These are phyloP conservation scores for Alectura lathami DNA, from an alignment of 2,113 vertebrate species.

Conservation along the genomic window DNA sequence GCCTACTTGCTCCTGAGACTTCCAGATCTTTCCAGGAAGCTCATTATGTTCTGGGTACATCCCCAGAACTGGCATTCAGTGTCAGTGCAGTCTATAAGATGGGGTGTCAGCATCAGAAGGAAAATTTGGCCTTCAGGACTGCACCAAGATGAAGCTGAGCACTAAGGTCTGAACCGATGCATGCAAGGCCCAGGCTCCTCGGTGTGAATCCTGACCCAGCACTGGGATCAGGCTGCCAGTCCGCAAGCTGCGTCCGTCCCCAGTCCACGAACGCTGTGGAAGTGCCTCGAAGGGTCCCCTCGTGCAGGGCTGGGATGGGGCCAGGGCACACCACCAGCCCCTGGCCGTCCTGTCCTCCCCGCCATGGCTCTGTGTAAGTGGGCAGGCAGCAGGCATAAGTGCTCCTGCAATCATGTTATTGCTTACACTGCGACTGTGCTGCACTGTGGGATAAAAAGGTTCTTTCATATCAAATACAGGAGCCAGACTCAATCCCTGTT, in stretches of 20 bases:
- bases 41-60: neutral
- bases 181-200: neutral
- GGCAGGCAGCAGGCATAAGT: neutral
- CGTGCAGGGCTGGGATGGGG: neutral
- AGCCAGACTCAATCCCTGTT: constrained; percentile 49
- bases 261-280: rapidly evolving
- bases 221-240: neutral
- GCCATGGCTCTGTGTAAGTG: rapidly evolving
- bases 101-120: neutral
- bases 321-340: neutral
- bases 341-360: neutral
- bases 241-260: neutral
- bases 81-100: neutral
- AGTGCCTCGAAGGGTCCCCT: neutral
- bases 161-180: neutral
- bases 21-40: neutral
- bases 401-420: constrained; percentile 30
- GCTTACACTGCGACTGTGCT: constrained; percentile 19
- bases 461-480: constrained; percentile 46
- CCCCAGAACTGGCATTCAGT: neutral
- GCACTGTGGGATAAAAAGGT: constrained; percentile 54
- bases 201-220: rapidly evolving
- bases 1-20: neutral
- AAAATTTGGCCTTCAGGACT: neutral
- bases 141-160: neutral